These are phyloP conservation scores for Iselma pallidipennis DNA, from an alignment of 2,888 invertebrate species.

Conservation along the genomic window DNA sequence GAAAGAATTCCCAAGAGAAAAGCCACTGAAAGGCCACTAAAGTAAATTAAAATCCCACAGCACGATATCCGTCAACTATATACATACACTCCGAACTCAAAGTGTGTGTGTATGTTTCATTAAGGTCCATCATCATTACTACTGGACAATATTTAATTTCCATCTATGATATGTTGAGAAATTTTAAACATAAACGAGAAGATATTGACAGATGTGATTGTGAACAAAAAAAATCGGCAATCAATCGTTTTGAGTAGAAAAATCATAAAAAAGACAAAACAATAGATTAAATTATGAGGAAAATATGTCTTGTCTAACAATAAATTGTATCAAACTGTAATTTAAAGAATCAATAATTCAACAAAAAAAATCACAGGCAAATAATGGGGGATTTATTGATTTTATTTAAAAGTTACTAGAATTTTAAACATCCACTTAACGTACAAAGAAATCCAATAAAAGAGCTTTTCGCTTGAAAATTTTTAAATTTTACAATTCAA, in stretches of 20 bases:
- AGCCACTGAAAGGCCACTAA: background rate
- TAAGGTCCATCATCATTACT: no score
- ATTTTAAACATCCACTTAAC: no score
- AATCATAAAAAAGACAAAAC: background rate
- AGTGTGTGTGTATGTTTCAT: background rate
- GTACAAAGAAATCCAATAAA: no score
- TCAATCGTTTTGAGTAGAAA: background rate
- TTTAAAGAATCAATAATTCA: background rate
- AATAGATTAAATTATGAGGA: background rate
- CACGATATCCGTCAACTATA: background rate
- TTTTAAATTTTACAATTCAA: no score
- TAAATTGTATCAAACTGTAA: background rate
- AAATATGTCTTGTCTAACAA: background rate
- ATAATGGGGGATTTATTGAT: no score
- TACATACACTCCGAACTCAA: background rate
- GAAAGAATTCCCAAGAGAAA: background rate
- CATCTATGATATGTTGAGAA: no score
- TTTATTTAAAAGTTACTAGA: no score
- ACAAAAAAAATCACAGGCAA: background rate
- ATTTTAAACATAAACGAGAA: no score
- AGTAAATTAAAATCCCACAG: background rate
- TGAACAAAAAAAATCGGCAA: no score
- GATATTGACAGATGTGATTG: no score
- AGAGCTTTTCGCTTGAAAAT: no score
- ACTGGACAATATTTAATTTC: no score